phyloP scores from a whole-genome alignment of 35 echinoderm and acorn worm genomes.

The Lytechinus variegatus region DNA sequence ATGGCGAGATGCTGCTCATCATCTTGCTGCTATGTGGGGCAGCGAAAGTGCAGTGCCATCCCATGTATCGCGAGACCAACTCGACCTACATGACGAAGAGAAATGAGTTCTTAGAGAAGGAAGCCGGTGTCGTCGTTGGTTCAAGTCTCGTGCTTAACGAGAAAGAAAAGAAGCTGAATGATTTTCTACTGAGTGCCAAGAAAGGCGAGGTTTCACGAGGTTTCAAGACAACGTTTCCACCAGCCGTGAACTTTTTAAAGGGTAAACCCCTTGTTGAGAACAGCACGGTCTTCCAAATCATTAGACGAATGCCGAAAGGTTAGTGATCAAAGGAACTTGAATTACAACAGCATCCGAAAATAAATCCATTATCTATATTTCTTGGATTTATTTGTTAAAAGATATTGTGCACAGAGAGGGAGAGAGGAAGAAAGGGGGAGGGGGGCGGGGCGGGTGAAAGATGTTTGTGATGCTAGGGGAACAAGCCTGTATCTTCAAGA shows the following conservation, averaged over 20 bases:
- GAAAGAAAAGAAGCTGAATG: background rate
- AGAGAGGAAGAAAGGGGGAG: background rate
- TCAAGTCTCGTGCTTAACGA: background rate
- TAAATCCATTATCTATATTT: too few species aligned
- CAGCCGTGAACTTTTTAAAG: background rate
- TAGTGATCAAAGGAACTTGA: background rate
- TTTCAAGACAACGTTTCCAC: background rate
- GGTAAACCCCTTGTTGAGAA: background rate
- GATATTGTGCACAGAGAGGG: background rate
- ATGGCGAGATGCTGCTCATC: background rate
- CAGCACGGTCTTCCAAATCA: conserved; percentile 3
- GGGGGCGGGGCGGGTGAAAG: too few species aligned
- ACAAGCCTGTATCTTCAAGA: too few species aligned
- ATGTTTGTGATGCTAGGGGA: too few species aligned
- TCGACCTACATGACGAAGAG: background rate
- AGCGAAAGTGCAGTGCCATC: background rate
- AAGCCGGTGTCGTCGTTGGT: background rate
- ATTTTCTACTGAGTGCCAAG: background rate
- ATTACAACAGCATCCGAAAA: too few species aligned
- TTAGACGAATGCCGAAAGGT: conserved; percentile 31
- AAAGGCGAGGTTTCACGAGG: background rate
- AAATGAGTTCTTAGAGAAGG: background rate
- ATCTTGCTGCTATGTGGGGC: background rate
- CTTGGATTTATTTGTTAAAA: background rate
- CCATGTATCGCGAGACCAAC: background rate